These are phyloP conservation scores for Cyclopterus lumpus DNA, from an alignment of 2,797 vertebrate species.

Conservation along the genomic window DNA sequence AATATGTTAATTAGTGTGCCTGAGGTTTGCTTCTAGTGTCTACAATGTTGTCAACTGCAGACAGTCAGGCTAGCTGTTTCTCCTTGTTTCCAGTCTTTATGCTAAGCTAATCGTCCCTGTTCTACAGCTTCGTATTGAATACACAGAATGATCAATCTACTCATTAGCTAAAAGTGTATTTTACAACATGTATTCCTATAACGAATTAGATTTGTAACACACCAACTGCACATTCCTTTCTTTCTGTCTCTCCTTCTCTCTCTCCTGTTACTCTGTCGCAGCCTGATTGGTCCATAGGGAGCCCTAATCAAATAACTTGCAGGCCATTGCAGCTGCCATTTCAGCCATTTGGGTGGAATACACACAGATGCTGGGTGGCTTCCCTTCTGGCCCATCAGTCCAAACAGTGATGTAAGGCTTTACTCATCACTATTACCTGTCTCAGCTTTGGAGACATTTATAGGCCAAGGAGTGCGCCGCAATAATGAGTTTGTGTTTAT, in stretches of 20 bases:
- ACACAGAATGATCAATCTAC: not conserved
- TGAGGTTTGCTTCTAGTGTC: not conserved
- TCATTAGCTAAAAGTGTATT: not conserved
- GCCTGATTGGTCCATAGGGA: constrained; percentile 80
- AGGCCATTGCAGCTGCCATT: constrained; percentile 68
- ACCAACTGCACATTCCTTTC: constrained; percentile 22
- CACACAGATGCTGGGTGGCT: constrained; percentile 62
- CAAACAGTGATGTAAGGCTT: constrained; percentile 63
- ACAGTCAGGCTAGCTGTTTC: not conserved
- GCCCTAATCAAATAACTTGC: constrained; percentile 88
- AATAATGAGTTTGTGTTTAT: constrained; percentile 81
- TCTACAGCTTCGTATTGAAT: not conserved
- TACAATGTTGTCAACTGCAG: not conserved
- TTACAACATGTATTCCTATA: constrained; percentile 31
- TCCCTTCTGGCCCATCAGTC: constrained; percentile 70
- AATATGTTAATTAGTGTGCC: constrained; percentile 17
- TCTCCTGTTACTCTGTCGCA: constrained; percentile 15
- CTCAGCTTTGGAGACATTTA: constrained; percentile 69
- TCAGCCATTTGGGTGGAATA: constrained; percentile 60
- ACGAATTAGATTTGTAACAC: constrained; percentile 30
- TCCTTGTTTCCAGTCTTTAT: not conserved
- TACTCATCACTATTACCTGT: constrained; percentile 73
- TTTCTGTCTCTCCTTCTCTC: constrained; percentile 1
- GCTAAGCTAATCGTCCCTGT: constrained; percentile 1
- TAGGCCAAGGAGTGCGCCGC: constrained; percentile 58